A percentile compares a stretch with the other conserved stretches of the same genome.
Evolutionary conservation across 2,888 invertebrate species (phyloP).

Genomic region (Drosophila peninsularis): DNA sequence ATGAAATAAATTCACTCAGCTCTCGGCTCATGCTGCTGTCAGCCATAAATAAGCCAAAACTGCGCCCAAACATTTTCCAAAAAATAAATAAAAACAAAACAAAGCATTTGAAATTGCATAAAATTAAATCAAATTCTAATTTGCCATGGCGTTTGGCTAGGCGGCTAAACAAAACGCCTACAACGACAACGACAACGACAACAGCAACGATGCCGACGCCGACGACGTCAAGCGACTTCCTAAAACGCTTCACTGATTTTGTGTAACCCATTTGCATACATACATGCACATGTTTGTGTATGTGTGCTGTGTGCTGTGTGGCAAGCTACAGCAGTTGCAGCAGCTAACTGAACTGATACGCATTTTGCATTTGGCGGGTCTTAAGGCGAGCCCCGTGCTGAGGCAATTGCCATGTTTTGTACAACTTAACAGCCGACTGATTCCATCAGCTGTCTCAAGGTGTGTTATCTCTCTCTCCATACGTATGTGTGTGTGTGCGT

Average conservation of each 20-base stretch:
- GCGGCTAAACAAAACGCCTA: slow-evolving; percentile 66
- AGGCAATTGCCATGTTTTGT: slow-evolving; percentile 49
- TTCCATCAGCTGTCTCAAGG: slow-evolving; percentile 56
- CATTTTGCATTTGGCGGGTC: slow-evolving; percentile 61
- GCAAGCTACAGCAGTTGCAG: too few relatives aligned
- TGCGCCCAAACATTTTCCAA: slow-evolving; percentile 68
- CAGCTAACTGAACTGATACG: slow-evolving; percentile 42
- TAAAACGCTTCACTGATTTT: slow-evolving; percentile 76
- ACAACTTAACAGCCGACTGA: slow-evolving; percentile 72
- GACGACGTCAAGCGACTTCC: slow-evolving; percentile 67
- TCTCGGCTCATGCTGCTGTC: slow-evolving; percentile 50
- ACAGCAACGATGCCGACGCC: slow-evolving; percentile 21
- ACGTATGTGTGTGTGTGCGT: slow-evolving; percentile 9
- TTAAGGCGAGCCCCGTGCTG: slow-evolving; percentile 52
- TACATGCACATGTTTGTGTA: not conserved
- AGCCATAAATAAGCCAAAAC: slow-evolving; percentile 63
- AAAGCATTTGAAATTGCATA: slow-evolving; percentile 70
- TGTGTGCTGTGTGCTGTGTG: slow-evolving; percentile 4
- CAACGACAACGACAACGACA: slow-evolving; percentile 32
- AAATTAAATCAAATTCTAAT: slow-evolving; percentile 77
- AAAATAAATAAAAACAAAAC: slow-evolving; percentile 32
- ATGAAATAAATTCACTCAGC: slow-evolving; percentile 58
- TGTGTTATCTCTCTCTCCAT: slow-evolving; percentile 30
- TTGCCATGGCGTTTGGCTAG: slow-evolving; percentile 54
- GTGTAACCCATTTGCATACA: slow-evolving; percentile 64